Evolutionary conservation across 2,888 invertebrate species (phyloP).

Genomic region (Stenodema calcarata): DNA sequence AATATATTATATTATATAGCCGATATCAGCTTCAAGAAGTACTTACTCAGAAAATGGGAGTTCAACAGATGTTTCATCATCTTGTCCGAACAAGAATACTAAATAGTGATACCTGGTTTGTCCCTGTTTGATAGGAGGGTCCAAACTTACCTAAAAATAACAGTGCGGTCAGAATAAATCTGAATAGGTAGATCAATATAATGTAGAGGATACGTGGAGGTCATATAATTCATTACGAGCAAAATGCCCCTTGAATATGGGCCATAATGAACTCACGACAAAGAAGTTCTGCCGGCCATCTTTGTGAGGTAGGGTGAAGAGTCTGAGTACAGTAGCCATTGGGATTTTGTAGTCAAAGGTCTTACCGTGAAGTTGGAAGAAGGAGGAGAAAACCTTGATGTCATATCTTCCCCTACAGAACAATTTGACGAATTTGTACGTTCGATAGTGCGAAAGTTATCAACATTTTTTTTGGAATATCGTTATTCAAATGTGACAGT

Average conservation of each 20-base stretch:
- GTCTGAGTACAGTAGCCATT: conserved; percentile 90
- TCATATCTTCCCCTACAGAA: conserved; percentile 90
- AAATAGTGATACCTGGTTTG: conserved; percentile 98
- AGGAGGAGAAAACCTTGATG: conserved; percentile 90
- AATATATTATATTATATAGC: background rate
- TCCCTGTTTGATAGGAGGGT: conserved; percentile 99
- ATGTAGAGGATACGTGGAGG: too few species aligned
- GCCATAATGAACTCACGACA: conserved; percentile 70
- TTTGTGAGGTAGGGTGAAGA: conserved; percentile 95
- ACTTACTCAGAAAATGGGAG: conserved; percentile 89
- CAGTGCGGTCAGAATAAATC: too few species aligned
- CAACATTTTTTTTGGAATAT: too few species aligned
- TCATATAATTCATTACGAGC: too few species aligned
- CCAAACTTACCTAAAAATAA: conserved; percentile 74
- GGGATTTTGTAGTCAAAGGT: conserved; percentile 99
- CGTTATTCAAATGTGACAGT: too few species aligned
- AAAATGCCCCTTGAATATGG: background rate
- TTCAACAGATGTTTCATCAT: conserved; percentile 87
- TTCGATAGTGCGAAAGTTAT: background rate
- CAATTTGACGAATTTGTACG: conserved; percentile 21
- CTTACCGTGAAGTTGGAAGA: conserved; percentile 94
- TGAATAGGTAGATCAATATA: too few species aligned
- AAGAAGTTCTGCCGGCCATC: conserved; percentile 98
- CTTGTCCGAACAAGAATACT: conserved; percentile 91
- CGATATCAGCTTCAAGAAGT: background rate